phyloP scores from a whole-genome alignment of 2,888 invertebrate genomes.

The Plagiodera versicolora region DNA sequence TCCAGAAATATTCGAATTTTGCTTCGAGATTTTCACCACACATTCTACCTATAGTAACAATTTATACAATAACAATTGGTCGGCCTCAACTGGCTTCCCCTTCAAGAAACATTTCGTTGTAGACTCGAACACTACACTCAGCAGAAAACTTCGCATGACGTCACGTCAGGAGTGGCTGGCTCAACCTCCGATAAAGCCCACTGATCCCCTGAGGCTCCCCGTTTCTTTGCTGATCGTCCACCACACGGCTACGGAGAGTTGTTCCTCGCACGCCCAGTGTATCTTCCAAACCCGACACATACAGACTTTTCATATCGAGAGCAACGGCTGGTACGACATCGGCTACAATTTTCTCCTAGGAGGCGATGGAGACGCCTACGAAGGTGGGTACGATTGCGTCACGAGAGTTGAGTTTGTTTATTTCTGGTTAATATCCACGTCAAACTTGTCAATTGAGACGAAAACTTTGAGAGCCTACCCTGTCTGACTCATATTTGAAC shows the following conservation, averaged over 20 bases:
- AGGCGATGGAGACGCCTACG: slow-evolving; percentile 76
- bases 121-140: slow-evolving; percentile 19
- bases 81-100: too few species aligned
- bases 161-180: slow-evolving; percentile 62
- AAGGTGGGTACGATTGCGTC: slow-evolving; percentile 57
- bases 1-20: too few species aligned
- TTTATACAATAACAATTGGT: too few species aligned
- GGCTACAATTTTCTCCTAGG: slow-evolving; percentile 79
- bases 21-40: too few species aligned
- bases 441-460: too few species aligned
- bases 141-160: slow-evolving; percentile 26
- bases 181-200: slow-evolving; percentile 56
- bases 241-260: slow-evolving; percentile 67
- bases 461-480: too few species aligned
- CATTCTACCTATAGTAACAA: too few species aligned
- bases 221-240: slow-evolving; percentile 62
- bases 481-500: too few species aligned
- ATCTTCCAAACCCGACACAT: slow-evolving; percentile 53
- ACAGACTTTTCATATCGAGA: slow-evolving; percentile 72
- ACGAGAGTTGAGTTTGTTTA: too few species aligned
- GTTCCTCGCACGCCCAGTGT: slow-evolving; percentile 52
- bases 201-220: slow-evolving; percentile 54
- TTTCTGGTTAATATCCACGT: too few species aligned
- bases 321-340: slow-evolving; percentile 67
- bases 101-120: too few species aligned